Percentiles rank a stretch among this genome's conserved stretches.
phyloP scores from a whole-genome alignment of 2,888 invertebrate species.

The Therioaphis trifolii region DNA sequence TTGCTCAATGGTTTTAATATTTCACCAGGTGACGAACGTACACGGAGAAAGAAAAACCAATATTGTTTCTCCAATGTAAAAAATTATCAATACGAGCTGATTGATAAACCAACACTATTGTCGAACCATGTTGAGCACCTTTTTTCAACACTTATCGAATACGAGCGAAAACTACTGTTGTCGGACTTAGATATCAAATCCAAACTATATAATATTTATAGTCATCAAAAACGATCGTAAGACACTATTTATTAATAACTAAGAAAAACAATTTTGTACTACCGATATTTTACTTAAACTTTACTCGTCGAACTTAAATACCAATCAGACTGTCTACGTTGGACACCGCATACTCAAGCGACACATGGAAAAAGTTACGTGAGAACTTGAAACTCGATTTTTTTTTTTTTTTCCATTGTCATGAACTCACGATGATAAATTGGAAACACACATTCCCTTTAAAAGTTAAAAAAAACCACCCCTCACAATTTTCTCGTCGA shows the following conservation, averaged over 20 bases:
- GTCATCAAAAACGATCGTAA: too few species aligned
- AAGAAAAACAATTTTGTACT: too few species aligned
- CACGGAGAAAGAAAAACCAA: slow-evolving; percentile 8
- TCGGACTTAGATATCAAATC: neutral
- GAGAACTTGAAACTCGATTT: neutral
- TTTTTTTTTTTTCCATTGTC: neutral
- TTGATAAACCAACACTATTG: neutral
- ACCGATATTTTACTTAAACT: too few species aligned
- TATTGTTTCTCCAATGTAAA: neutral
- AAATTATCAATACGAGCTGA: neutral
- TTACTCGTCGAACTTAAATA: too few species aligned
- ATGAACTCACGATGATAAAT: neutral
- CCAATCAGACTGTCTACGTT: too few species aligned
- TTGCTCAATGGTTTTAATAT: too few species aligned
- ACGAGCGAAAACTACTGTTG: neutral
- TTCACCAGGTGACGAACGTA: neutral
- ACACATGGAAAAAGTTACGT: too few species aligned
- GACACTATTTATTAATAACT: too few species aligned
- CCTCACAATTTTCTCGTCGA: neutral
- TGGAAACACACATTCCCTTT: neutral
- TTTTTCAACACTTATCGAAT: too few species aligned
- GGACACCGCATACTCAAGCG: too few species aligned
- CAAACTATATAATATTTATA: too few species aligned
- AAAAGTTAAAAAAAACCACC: neutral
- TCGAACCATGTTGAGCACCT: neutral